Evolutionary conservation across 2,888 invertebrate genomes (phyloP).

Genomic region (Orthosia gothica): DNA sequence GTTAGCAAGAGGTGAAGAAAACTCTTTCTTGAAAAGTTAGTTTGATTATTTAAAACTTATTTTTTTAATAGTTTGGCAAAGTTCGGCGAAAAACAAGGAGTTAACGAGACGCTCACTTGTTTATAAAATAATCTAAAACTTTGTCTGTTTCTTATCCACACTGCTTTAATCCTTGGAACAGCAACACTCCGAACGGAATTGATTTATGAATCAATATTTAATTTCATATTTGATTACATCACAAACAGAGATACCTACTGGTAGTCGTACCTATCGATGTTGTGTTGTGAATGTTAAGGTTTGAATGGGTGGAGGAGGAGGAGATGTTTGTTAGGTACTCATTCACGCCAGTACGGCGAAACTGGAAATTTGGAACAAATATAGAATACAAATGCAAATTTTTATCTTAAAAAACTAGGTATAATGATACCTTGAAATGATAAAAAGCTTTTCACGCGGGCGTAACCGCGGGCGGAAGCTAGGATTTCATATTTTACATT

Average conservation of each 20-base stretch:
- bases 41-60: background rate
- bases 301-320: no score
- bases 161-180: background rate
- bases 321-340: background rate
- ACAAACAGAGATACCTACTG: background rate
- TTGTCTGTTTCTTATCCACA: slow-evolving; percentile 20
- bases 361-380: no score
- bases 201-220: slow-evolving; percentile 45
- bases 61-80: no score
- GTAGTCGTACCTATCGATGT: no score
- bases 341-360: no score
- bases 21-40: background rate
- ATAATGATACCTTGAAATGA: no score
- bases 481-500: slow-evolving; percentile 3
- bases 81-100: no score
- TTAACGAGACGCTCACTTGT: background rate
- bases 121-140: background rate
- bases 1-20: background rate
- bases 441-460: no score
- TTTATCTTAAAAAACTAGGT: no score
- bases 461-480: background rate
- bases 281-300: no score
- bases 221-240: slow-evolving; percentile 38
- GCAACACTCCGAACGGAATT: slow-evolving; percentile 26
- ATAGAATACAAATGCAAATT: no score